A percentile compares a stretch with the other conserved stretches of the same genome.
Conservation (phyloP, 2,888 invertebrate species). For the Bellardia bayeri region DNA sequence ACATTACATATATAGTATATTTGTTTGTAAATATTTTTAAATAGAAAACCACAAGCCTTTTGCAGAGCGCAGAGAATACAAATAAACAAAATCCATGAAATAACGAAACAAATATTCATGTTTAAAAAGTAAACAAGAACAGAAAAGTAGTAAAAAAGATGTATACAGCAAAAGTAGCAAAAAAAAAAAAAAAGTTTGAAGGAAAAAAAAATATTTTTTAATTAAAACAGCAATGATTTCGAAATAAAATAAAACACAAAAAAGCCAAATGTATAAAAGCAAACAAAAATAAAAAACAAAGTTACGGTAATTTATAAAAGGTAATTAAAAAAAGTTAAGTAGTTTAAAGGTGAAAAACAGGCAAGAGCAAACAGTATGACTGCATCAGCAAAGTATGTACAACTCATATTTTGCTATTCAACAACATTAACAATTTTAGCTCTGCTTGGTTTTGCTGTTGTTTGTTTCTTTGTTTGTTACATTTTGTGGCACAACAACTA, state of each 20-base stretch:
- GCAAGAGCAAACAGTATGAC: background rate
- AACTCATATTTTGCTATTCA: slow-evolving; percentile 40
- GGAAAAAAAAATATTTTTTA: slow-evolving; percentile 56
- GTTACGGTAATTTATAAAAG: slow-evolving; percentile 71
- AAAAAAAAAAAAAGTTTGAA: slow-evolving; percentile 32
- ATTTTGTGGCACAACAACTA: slow-evolving; percentile 20
- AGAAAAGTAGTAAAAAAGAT: slow-evolving; percentile 19
- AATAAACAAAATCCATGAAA: slow-evolving; percentile 38
- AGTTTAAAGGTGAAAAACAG: slow-evolving; percentile 45
- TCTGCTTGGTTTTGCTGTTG: background rate
- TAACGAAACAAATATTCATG: slow-evolving; percentile 43
- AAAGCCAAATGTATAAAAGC: slow-evolving; percentile 43
- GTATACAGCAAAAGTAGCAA: background rate
- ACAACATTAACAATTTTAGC: slow-evolving; percentile 18
- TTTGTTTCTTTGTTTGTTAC: slow-evolving; percentile 15
- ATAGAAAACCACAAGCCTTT: slow-evolving; percentile 64
- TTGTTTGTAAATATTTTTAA: slow-evolving; percentile 19
- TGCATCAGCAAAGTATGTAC: background rate
- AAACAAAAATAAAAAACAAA: slow-evolving; percentile 50
- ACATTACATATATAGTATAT: background rate
- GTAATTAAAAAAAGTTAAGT: slow-evolving; percentile 71
- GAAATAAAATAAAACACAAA: slow-evolving; percentile 46
- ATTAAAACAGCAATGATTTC: slow-evolving; percentile 71
- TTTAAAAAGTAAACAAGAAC: slow-evolving; percentile 21
- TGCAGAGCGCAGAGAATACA: slow-evolving; percentile 32